Evolutionary conservation across 2,113 vertebrate species (phyloP), one percentile per base, ranked within the genome.

Genomic region (Chionomys nivalis): DNA sequence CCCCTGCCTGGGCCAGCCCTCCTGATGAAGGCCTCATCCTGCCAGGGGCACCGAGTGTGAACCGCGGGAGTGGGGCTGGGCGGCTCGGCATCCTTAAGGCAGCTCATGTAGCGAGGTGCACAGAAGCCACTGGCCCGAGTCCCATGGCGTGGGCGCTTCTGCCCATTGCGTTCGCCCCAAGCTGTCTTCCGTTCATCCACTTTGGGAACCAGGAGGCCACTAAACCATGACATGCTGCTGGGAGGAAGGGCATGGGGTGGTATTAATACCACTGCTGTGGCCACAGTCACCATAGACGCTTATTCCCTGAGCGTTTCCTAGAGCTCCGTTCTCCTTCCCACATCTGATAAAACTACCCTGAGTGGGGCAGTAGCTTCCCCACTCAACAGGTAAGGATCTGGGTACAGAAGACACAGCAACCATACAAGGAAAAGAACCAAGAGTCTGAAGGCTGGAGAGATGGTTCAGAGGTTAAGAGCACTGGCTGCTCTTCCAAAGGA

Each of bases 131-230:
- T 96, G 55, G 98, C 98, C 93, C 98, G 99, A 61, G 98, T 98
- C 93, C 99, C 99, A 83, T 98, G 99, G 87, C 99, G 99, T 81
- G 98, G 98, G 90, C 99, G 99, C 98, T 99, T 99, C 98, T 99
- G 99, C 98, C 99, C 99, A 98, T 99, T 99, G 98, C 99, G 99
- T 96, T 99, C 99, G 55, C 99, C 99, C 99, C 99, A 99, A 98
- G 99, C 99, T 63, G 99, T 99, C 98, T 99, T 99, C 97, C 99
- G 98, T 96, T 99, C 99, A 47, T 99, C 99, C 98, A 99, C 99
- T 98, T 99, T 99, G 98, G 99, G 99, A 85, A 99, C 99, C 98
- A 99, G 98, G 99, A 99, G 99, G 98, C 99, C 99, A 95, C 99
- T 99, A 99, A 99, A 99, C 99, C 99, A 99, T 96, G 99, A 99